Evolutionary conservation across 2,113 vertebrate genomes (phyloP), one percentile per base, ranked within the genome.

Genomic region (Syngnathus typhle): DNA sequence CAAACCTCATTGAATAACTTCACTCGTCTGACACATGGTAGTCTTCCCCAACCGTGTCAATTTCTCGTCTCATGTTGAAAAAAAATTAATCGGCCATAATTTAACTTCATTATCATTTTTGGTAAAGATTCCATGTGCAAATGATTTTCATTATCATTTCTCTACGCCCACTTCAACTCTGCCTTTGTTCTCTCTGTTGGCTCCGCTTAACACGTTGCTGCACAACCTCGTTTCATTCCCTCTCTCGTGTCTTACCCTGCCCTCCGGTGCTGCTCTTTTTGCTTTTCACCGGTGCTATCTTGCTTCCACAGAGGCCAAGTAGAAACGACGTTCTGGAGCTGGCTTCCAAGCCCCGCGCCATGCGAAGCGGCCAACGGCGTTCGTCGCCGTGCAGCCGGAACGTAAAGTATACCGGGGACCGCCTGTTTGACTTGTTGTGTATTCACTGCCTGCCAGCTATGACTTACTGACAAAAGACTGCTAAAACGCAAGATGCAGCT

Each of bases 261-360:
- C 61, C 59, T 72, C 11, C 12, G 44, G 52, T 76, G 62, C 72
- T 64, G 55, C 55, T 58, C 46, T 78, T 73, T 32, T 90, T 83
- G 82, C 87, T 91, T 89, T 82, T 64, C 60, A 88, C 86, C 89
- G 88, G 88, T 73, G 87, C 86, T 89, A 84, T 87, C 83, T 87
- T 37, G 88, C 91, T 89, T 90, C 89, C 89, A 88, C 87, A 88
- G 90, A 78, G 87, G 82, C 83, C 82, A 91, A 90, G 90, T 75
- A 89, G 89, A 88, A 82, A 88, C 87, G 91, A 83, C 72, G 84
- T 88, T 80, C 87, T 75, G 72, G 77, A 85, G 89, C 76, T 85
- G 85, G 78, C 73, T 79, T 71, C 81, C 47, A 85, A 89, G 84
- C 70, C 74, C 77, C 2, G 12, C 15, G 27, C 49, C 49, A 10